phyloP scores from a whole-genome alignment of 2,113 vertebrate genomes.

The Trematomus loennbergii region DNA sequence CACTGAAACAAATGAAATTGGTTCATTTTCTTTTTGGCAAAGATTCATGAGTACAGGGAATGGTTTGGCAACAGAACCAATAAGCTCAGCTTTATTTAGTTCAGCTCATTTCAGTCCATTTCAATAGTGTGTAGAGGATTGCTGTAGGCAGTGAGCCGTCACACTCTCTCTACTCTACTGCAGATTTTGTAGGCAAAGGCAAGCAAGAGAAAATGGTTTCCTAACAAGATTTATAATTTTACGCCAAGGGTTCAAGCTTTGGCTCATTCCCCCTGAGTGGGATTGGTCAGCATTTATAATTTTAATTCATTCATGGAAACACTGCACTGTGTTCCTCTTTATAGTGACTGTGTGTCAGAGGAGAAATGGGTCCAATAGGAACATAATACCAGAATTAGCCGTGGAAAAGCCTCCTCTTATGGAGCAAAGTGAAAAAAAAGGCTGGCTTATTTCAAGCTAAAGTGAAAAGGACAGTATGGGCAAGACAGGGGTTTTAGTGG shows the following conservation, averaged over 20 bases:
- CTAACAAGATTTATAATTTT: conserved; percentile 72
- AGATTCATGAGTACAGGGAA: conserved; percentile 23
- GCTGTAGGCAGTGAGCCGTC: conserved; percentile 56
- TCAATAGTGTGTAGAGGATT: conserved; percentile 37
- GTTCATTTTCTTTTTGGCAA: conserved; percentile 30
- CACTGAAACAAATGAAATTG: conserved; percentile 47
- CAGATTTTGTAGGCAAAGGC: conserved; percentile 46
- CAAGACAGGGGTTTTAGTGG: conserved; percentile 93
- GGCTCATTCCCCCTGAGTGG: conserved; percentile 46
- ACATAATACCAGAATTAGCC: conserved; percentile 73
- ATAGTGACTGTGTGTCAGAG: conserved; percentile 44
- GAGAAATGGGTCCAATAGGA: conserved; percentile 54
- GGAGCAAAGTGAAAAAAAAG: conserved; percentile 55
- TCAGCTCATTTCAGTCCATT: conserved; percentile 53
- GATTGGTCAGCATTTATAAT: conserved; percentile 67
- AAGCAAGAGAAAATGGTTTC: conserved; percentile 49
- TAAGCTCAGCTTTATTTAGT: conserved; percentile 62
- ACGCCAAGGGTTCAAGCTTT: conserved; percentile 57
- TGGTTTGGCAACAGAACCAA: conserved; percentile 39
- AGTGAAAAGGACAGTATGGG: conserved; percentile 94
- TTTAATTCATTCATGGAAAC: conserved; percentile 73
- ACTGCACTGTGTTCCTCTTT: conserved; percentile 54
- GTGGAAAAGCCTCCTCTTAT: conserved; percentile 70
- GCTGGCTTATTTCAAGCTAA: conserved; percentile 89
- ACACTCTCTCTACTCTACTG: conserved; percentile 41